A percentile compares a stretch with the other conserved stretches of the same genome.
phyloP scores from a whole-genome alignment of 2,113 vertebrate genomes.

The Marmota monax region DNA sequence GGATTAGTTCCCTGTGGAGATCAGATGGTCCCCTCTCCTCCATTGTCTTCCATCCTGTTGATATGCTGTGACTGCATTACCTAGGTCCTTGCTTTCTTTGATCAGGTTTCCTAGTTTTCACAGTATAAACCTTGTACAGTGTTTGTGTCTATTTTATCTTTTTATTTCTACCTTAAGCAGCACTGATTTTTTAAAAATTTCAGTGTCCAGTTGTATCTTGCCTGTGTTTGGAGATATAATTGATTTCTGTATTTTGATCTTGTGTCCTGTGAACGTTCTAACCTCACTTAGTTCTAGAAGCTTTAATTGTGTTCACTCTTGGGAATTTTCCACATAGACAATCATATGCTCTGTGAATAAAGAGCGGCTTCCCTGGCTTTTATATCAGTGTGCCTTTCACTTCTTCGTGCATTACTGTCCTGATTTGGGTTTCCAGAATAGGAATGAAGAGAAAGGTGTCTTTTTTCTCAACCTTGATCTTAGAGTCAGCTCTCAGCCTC shows the following conservation, averaged over 20 bases:
- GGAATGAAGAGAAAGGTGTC: rapidly evolving
- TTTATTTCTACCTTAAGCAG: neutral
- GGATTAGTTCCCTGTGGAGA: too few relatives aligned
- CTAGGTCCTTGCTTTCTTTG: neutral
- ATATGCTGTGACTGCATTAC: neutral
- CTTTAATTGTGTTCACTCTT: neutral
- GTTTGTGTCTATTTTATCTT: neutral
- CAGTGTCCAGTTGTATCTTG: neutral
- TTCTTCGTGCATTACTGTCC: neutral
- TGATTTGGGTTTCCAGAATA: neutral
- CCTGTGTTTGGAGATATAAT: neutral
- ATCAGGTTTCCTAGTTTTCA: neutral
- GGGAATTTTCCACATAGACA: neutral
- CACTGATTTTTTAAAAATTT: neutral
- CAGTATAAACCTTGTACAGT: neutral
- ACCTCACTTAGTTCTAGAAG: neutral
- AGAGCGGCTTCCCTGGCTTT: neutral
- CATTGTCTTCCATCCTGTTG: neutral
- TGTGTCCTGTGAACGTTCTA: neutral
- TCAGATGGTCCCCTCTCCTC: rapidly evolving
- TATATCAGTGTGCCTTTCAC: rapidly evolving
- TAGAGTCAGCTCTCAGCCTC: neutral
- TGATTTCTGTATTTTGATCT: neutral
- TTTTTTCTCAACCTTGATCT: neutral
- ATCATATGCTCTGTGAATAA: rapidly evolving